Conservation (phyloP, 2,113 vertebrate genomes). For the Oxygymnocypris stewartii region DNA sequence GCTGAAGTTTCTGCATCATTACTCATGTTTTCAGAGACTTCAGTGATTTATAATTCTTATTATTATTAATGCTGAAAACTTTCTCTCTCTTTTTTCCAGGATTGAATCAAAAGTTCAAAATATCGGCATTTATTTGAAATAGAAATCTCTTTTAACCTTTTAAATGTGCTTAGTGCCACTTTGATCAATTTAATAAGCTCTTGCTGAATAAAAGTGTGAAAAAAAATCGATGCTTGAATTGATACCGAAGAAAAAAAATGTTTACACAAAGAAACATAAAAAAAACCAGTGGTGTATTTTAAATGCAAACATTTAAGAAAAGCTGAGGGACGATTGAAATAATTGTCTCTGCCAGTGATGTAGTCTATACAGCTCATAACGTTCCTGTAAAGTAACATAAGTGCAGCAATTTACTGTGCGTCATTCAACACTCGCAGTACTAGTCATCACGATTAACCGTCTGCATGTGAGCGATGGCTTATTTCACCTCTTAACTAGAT, state of each 20-base stretch:
- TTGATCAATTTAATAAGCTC: not conserved
- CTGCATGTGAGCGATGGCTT: not conserved
- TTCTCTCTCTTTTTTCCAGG: not conserved
- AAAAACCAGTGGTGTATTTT: not conserved
- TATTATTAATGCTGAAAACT: not conserved
- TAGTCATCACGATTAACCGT: not conserved
- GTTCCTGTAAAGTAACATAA: not conserved
- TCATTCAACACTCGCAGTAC: not conserved
- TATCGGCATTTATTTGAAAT: not conserved
- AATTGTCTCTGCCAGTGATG: not conserved
- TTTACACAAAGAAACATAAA: not conserved
- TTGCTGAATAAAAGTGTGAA: not conserved
- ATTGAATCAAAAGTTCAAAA: not conserved
- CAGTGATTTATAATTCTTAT: not conserved
- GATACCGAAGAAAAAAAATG: not conserved
- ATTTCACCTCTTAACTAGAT: not conserved
- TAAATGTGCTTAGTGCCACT: not conserved
- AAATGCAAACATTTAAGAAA: not conserved
- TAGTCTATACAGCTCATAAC: not conserved
- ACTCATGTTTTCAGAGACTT: not conserved
- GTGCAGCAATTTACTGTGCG: not conserved
- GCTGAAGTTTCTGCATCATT: not conserved
- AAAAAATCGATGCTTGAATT: not conserved
- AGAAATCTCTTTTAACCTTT: not conserved
- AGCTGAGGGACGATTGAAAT: not conserved